These are phyloP conservation scores for Dipodomys ordii DNA, from an alignment of 2,113 vertebrate species.

Conservation along the genomic window DNA sequence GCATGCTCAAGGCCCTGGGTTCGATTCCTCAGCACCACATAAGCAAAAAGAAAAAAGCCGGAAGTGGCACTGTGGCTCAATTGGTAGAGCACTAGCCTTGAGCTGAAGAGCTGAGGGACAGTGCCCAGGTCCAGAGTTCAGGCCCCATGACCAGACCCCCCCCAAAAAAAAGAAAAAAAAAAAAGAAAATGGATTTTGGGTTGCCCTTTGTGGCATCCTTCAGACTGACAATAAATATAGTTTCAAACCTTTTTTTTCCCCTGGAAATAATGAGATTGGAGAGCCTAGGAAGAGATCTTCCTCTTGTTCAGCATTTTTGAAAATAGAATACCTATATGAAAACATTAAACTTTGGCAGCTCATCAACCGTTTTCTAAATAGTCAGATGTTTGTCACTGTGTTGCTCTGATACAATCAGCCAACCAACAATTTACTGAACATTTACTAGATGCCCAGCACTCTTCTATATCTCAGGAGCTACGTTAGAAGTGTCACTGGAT, in stretches of 20 bases:
- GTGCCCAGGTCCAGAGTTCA: too few species aligned
- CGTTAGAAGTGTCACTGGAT: not conserved
- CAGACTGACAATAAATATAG: not conserved
- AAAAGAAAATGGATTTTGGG: not conserved
- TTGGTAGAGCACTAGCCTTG: too few species aligned
- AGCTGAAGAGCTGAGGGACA: too few species aligned
- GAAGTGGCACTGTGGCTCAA: too few species aligned
- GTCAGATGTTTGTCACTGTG: not conserved
- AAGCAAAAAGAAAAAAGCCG: too few species aligned
- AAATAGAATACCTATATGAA: not conserved
- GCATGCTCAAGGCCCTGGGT: too few species aligned
- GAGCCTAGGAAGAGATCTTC: not conserved
- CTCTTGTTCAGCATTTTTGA: not conserved
- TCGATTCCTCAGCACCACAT: too few species aligned
- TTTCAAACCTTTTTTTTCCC: not conserved
- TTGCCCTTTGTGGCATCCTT: constrained; percentile 18
- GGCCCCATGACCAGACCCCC: too few species aligned
- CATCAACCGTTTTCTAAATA: not conserved
- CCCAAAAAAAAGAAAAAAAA: too few species aligned
- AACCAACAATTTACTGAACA: not conserved
- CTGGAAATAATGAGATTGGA: not conserved
- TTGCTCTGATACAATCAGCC: not conserved
- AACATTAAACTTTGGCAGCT: not conserved
- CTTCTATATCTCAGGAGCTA: not conserved
- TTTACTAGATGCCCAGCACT: not conserved